Base-by-base conservation (phyloP, 2,797 vertebrate genomes). In the Rhynchonycteris naso region DNA sequence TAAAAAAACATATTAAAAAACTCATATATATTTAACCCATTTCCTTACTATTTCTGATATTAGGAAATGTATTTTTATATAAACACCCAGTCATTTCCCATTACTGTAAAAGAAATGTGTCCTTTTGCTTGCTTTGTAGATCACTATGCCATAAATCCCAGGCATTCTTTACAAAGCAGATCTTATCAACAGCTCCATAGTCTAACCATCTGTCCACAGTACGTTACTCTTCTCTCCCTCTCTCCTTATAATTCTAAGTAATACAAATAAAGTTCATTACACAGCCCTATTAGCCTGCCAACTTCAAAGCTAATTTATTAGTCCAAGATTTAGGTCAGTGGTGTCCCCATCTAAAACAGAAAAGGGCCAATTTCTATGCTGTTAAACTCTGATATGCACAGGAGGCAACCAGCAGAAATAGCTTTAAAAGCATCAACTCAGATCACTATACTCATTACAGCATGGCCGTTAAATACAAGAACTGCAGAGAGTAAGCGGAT, bases 361-460 rank as follows among this genome's bases (percentile, higher is more conserved):
- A 66, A 11, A 95, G 16, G 82, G 92, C 33, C 94, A 43, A 52
- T 63, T 94, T 97, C 85, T 97, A 79, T 84, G 81, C 93, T 95
- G 91, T 92, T 94, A 79, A 56, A 81, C 52, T 96, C 18, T 68
- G 30, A 96, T 96, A 91, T 95, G 92, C 91, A 95, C 91, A 95
- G 90, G 92, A 74, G 97, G 66, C 91, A 97, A 95, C 75, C 79
- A 96, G 92, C 93, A 10, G 91, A 95, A 94, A 93, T 30, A 92
- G 66, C 86, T 97, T 95, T 0, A 91, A 97, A 97, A 97, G 80
- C 93, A 91, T 71, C 97, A 66, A n/a, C 91, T 96, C 91, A 86
- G 83, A 97, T 96, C 97, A 95, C 9, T 95, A 90, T 92, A 95
- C 91, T 97, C 96, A 97, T 72, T 96, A 95, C 72, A 65, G 93